Evolutionary conservation across 2,113 vertebrate species (phyloP), one percentile per base, ranked within the genome.

Genomic region (Prinia subflava): DNA sequence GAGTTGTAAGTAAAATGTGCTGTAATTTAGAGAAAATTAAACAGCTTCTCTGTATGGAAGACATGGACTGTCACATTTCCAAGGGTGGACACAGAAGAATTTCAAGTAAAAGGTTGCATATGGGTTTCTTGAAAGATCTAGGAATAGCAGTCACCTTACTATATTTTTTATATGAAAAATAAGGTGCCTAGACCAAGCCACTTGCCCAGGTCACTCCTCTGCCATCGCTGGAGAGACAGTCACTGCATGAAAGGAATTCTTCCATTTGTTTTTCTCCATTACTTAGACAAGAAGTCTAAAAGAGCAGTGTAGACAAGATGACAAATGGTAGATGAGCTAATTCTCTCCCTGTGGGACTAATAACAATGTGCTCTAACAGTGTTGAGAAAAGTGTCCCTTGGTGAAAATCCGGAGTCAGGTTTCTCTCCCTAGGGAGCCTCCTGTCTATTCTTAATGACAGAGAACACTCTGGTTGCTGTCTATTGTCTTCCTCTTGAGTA

Each of bases 281-380:
- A 30, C 70, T 91, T 71, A 83, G 79, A 44, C 10, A 57, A 85
- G 69, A 84, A 18, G n/a, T 88, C 70, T 90, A 76, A 83, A 91
- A n/a, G 75, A 94, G 62, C 31, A 52, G 21, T 0, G 0, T 23
- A 79, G 75, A 75, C 53, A 80, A 83, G 49, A 87, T n/a, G 92
- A 94, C 3, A 2, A 83, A 85, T 31, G 25, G n/a, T 62, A 65
- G 57, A 93, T 94, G 70, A 94, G 65, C 49, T 90, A 96, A 94
- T 80, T 25, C 18, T 85, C 46, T 82, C 62, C 78, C n/a, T 35
- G 0, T 65, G 78, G 62, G 88, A 80, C 41, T 76, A 83, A 76
- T 83, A 94, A 79, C 15, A 75, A 44, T 57, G 85, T 90, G 35
- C 53, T 87, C 21, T 75, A 91, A 55, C 19, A 50, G 21, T 30